A percentile compares a stretch with the other conserved stretches of the same genome.
Conservation (phyloP, 2,113 vertebrate genomes). For the Heterotilapia buettikoferi region DNA sequence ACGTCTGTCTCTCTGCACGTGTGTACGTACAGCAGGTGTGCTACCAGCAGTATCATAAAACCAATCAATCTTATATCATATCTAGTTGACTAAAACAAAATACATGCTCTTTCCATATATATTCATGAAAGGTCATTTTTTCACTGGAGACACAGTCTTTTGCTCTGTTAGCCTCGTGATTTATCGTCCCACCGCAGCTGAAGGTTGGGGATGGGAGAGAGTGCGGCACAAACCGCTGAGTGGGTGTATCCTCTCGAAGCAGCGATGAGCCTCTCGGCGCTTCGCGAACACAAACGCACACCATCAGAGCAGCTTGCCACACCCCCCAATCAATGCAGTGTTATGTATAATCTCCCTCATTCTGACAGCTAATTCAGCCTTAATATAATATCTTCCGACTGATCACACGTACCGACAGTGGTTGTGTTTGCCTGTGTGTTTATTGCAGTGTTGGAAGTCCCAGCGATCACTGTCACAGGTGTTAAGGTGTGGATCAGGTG, state of each 20-base stretch:
- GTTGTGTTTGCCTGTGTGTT: not conserved
- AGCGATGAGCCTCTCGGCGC: not conserved
- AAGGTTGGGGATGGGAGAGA: not conserved
- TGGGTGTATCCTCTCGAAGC: not conserved
- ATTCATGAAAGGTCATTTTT: slow-evolving; percentile 52
- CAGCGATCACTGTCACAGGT: not conserved
- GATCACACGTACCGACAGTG: not conserved
- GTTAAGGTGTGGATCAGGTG: slow-evolving; percentile 26
- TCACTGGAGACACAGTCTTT: slow-evolving; percentile 11
- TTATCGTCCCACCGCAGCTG: slow-evolving; percentile 29
- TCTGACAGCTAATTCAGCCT: slow-evolving; percentile 29
- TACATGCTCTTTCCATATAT: slow-evolving; percentile 28
- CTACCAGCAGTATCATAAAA: not conserved
- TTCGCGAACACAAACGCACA: not conserved
- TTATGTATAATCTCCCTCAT: not conserved
- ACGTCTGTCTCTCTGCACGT: not conserved
- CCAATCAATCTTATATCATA: slow-evolving; percentile 25
- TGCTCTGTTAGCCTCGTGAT: slow-evolving; percentile 45
- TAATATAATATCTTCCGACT: not conserved
- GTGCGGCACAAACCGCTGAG: not conserved
- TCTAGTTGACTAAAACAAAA: slow-evolving; percentile 9
- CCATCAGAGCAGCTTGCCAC: not conserved
- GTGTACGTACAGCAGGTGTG: not conserved
- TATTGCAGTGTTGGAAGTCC: not conserved
- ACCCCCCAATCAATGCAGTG: not conserved